phyloP scores from a whole-genome alignment of 2,797 vertebrate genomes.

The Lacerta bilineata region DNA sequence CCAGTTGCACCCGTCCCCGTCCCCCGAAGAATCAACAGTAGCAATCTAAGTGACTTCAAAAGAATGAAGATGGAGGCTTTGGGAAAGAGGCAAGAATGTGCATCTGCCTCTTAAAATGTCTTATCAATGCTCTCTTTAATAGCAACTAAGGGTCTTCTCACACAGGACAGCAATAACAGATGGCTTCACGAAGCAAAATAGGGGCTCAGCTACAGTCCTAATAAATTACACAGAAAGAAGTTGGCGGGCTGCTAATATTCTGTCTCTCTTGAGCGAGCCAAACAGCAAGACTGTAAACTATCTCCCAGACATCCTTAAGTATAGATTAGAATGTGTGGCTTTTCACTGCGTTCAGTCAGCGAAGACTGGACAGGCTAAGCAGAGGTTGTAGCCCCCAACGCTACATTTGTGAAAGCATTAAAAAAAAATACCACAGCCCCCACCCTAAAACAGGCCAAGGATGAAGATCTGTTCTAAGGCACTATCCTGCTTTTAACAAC shows the following conservation, averaged over 20 bases:
- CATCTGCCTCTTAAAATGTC: conserved; percentile 52
- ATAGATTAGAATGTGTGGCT: not conserved
- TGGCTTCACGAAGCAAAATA: conserved; percentile 47
- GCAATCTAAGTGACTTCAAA: not conserved
- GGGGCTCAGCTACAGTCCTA: conserved; percentile 8
- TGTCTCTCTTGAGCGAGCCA: conserved; percentile 44
- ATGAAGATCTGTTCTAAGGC: not conserved
- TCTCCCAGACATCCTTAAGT: conserved; percentile 4
- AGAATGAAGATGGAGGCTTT: conserved; percentile 21
- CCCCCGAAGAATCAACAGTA: not conserved
- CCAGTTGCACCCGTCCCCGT: not conserved
- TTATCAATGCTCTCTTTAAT: conserved; percentile 65
- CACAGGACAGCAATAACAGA: conserved; percentile 61
- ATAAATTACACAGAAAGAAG: conserved; percentile 57
- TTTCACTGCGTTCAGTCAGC: conserved; percentile 38
- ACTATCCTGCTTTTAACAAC: not conserved
- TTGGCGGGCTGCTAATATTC: conserved; percentile 44
- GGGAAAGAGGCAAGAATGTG: conserved; percentile 14
- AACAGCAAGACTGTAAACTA: not conserved
- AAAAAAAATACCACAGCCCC: not conserved
- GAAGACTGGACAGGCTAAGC: not conserved
- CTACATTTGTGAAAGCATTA: conserved; percentile 29
- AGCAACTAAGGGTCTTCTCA: conserved; percentile 47
- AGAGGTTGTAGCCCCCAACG: conserved; percentile 17
- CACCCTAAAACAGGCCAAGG: not conserved